These are phyloP conservation scores for Polypterus bichir DNA, from an alignment of 2,113 vertebrate genomes.

Conservation along the genomic window DNA sequence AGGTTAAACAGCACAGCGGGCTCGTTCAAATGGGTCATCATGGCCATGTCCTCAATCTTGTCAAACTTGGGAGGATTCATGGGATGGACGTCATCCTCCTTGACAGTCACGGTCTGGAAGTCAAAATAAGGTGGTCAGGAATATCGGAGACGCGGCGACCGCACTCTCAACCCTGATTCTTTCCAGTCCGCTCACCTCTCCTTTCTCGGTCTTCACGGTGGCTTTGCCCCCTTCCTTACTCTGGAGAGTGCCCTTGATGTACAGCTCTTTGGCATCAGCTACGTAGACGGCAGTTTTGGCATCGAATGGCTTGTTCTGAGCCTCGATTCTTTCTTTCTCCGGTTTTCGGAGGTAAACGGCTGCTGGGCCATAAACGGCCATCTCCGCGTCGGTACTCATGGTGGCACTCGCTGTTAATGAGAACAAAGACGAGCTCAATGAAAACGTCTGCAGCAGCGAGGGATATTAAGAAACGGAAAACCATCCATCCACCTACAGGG, in stretches of 20 bases:
- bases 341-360: slow-evolving; percentile 57
- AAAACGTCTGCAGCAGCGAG: not conserved
- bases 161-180: too few species aligned
- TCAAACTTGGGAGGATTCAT: slow-evolving; percentile 77
- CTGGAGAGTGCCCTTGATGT: slow-evolving; percentile 57
- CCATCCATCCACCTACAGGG: not conserved
- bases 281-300: slow-evolving; percentile 66
- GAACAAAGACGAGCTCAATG: not conserved
- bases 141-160: too few species aligned
- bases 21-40: slow-evolving; percentile 78
- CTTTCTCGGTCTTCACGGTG: slow-evolving; percentile 55
- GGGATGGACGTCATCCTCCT: slow-evolving; percentile 57
- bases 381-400: slow-evolving; percentile 52
- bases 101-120: slow-evolving; percentile 59
- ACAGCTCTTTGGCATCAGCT: slow-evolving; percentile 52
- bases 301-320: slow-evolving; percentile 67
- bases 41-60: slow-evolving; percentile 77
- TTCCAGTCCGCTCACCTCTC: slow-evolving; percentile 38
- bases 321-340: slow-evolving; percentile 57
- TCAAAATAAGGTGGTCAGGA: not conserved
- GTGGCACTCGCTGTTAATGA: slow-evolving; percentile 24
- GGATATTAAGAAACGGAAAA: not conserved
- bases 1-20: slow-evolving; percentile 54
- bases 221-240: slow-evolving; percentile 46
- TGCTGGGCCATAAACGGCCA: slow-evolving; percentile 56